Percentiles rank a stretch among this genome's conserved stretches.
These are phyloP conservation scores for Tragelaphus imberbis DNA, from an alignment of 2,113 vertebrate species.

Conservation along the genomic window DNA sequence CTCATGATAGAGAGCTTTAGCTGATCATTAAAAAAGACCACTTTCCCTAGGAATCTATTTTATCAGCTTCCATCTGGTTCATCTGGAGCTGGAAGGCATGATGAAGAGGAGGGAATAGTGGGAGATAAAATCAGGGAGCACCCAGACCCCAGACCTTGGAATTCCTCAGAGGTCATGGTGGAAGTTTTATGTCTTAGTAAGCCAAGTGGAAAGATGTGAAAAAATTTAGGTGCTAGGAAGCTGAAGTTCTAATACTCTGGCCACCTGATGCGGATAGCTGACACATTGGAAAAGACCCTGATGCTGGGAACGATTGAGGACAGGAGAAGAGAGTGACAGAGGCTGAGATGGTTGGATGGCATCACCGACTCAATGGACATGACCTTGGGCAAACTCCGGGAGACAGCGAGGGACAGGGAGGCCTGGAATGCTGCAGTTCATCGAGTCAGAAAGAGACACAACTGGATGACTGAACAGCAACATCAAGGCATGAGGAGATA, in stretches of 20 bases:
- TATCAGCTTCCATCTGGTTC: neutral
- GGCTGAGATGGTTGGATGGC: neutral
- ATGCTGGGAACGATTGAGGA: neutral
- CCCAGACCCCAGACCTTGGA: neutral
- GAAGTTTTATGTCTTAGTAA: neutral
- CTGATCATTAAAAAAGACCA: neutral
- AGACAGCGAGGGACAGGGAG: neutral
- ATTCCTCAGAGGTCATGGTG: neutral
- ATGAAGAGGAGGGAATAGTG: neutral
- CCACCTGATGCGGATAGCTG: fast-evolving
- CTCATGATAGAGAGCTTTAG: neutral
- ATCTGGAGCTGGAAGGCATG: neutral
- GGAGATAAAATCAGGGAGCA: neutral
- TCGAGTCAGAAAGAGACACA: too few relatives aligned
- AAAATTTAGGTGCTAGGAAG: neutral
- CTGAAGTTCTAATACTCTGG: neutral
- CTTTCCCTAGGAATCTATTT: neutral
- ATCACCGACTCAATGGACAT: neutral
- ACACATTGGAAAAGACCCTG: neutral
- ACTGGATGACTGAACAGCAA: too few relatives aligned
- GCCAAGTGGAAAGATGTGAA: neutral
- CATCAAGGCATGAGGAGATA: neutral
- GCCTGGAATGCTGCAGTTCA: too few relatives aligned
- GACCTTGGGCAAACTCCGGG: neutral
- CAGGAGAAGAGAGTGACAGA: neutral